Conservation (phyloP, 2,113 vertebrate species). For the Peucedramus taeniatus region DNA sequence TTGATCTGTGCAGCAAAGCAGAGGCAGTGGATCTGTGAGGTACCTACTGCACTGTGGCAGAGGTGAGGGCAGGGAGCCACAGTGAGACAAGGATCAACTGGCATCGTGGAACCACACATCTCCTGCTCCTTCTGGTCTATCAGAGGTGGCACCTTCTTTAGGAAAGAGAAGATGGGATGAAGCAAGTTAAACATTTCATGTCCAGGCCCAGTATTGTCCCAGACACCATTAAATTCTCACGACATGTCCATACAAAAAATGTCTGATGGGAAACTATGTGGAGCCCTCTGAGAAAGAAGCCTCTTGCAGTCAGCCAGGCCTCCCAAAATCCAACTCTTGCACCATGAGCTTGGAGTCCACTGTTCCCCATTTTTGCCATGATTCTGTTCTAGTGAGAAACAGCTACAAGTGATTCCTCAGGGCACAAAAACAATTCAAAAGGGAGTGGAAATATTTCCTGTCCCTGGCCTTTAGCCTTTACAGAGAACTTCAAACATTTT, state of each 20-base stretch:
- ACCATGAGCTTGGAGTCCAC: neutral
- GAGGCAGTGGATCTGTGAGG: neutral
- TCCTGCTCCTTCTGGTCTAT: neutral
- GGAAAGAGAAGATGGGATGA: neutral
- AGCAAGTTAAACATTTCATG: neutral
- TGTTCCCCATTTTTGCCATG: neutral
- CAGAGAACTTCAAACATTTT: neutral
- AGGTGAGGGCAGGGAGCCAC: neutral
- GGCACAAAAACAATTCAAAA: neutral
- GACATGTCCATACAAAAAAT: neutral
- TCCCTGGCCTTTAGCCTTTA: neutral
- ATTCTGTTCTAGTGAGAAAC: fast-evolving
- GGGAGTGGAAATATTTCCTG: neutral
- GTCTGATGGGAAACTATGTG: neutral
- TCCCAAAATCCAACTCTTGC: neutral
- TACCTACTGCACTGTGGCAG: neutral
- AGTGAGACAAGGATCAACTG: neutral
- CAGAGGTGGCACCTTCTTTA: neutral
- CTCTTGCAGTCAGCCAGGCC: neutral
- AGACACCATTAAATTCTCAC: neutral
- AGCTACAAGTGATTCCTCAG: neutral
- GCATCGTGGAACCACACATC: neutral
- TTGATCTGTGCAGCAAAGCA: neutral
- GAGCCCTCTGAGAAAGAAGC: neutral
- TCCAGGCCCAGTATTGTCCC: neutral